Evolutionary conservation across 2,797 vertebrate species (phyloP).

Genomic region (Thunnus albacares): DNA sequence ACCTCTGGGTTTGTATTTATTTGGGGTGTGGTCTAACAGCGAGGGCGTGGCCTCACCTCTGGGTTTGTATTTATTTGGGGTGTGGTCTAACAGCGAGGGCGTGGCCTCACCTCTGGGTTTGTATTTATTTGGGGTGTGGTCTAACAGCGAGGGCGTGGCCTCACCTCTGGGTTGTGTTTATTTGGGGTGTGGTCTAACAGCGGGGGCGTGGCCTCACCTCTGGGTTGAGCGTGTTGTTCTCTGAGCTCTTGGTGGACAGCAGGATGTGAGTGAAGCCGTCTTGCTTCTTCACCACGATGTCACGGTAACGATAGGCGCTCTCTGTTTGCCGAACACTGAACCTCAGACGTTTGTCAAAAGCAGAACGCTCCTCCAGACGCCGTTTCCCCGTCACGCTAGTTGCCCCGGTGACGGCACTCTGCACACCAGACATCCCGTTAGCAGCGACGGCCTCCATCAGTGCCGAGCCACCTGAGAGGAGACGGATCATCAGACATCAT

Average conservation of each 20-base stretch:
- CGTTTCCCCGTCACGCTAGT: constrained; percentile 86
- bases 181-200: too few species aligned
- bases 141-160: too few species aligned
- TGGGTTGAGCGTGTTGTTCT: constrained; percentile 97
- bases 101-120: too few species aligned
- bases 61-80: too few species aligned
- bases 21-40: constrained; percentile 84
- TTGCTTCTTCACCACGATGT: constrained; percentile 97
- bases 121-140: too few species aligned
- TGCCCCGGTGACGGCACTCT: constrained; percentile 85
- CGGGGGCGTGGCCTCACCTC: constrained; percentile 85
- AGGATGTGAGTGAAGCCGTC: constrained; percentile 98
- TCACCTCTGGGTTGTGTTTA: too few species aligned
- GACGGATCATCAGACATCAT: not conserved
- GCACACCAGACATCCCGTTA: constrained; percentile 87
- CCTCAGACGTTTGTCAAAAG: constrained; percentile 94
- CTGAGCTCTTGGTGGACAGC: constrained; percentile 96
- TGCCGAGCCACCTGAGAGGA: constrained; percentile 84
- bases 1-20: constrained; percentile 91
- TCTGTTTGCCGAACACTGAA: constrained; percentile 97
- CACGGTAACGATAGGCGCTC: constrained; percentile 96
- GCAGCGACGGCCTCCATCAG: constrained; percentile 90
- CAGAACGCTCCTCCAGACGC: constrained; percentile 91
- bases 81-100: too few species aligned
- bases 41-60: too few species aligned